These are phyloP conservation scores for Streptopelia turtur DNA, from an alignment of 2,797 vertebrate genomes.

Conservation along the genomic window DNA sequence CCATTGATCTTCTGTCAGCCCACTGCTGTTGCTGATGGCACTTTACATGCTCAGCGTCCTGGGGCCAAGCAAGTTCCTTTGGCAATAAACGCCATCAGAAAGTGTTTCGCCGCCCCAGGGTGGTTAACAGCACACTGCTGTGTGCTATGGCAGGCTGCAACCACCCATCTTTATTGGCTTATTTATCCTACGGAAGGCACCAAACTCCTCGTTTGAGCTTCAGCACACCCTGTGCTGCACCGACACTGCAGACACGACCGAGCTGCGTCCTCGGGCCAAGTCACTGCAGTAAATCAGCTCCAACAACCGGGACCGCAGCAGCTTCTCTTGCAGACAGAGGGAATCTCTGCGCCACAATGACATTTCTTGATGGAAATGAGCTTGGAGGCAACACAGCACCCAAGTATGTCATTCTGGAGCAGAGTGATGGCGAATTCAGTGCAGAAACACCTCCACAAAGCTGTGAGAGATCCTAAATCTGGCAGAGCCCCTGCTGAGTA, in stretches of 20 bases:
- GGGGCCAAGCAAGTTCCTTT: background rate
- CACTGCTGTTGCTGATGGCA: background rate
- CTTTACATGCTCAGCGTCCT: background rate
- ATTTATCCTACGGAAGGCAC: background rate
- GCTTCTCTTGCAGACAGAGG: background rate
- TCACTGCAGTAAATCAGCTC: background rate
- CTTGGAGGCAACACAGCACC: background rate
- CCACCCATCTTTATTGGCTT: background rate
- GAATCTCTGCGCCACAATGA: background rate
- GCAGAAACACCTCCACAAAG: background rate
- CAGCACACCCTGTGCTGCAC: background rate
- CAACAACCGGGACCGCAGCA: background rate
- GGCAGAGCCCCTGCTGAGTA: background rate
- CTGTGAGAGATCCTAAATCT: background rate
- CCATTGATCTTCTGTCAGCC: constrained; percentile 33
- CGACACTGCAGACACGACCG: background rate
- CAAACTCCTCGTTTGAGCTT: background rate
- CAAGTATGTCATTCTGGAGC: background rate
- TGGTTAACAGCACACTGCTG: background rate
- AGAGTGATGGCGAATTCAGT: background rate
- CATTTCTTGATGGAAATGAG: background rate
- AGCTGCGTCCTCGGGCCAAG: background rate
- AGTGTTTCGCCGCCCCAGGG: background rate
- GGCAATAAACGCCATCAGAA: constrained; percentile 2
- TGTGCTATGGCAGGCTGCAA: background rate